Base-by-base conservation (phyloP, 2,797 vertebrate genomes). In the Cirrhinus mrigala region DNA sequence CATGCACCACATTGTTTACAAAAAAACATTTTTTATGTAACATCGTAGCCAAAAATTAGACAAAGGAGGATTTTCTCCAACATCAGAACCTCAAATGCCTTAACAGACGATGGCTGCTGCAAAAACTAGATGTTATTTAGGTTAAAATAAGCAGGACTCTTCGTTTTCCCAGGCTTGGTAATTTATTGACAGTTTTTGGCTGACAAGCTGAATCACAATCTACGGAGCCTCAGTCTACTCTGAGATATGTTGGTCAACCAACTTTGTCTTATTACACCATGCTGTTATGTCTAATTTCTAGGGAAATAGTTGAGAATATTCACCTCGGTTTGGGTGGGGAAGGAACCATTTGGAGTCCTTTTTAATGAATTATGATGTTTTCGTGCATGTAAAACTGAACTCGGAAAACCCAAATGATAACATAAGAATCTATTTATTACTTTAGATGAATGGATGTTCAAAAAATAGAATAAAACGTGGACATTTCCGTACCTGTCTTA, bases 221-320 rank as follows among this genome's bases (percentile, higher is more conserved):
- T 54, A 37, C 4, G 4, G 68, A 52, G 68, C 44, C 77, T 64
- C 22, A 22, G 58, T 82, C 68, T 73, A 78, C 64, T 24, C 66
- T 70, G 27, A 82, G 73, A 77, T 48, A 56, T 79, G 66, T 78
- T 78, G 79, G 83, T 85, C 73, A 54, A 73, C 74, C 74, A 84
- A 37, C 16, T 82, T 85, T 82, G 71, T 52, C 68, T 71, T 70
- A 64, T 64, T 71, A 73, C 78, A 81, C 48, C 71, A 60, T 70
- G 20, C 29, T 48, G 27, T 15, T 54, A 50, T 85, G 44, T 81
- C 44, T 68, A 5, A 69, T 68, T 81, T 81, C 79, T 81, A 44
- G 10, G 52, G n/a, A 69, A 66, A 66, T 52, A 66, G 75, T 58
- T 78, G 75, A 60, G 75, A 60, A 27, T 40, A 56, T 56, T 70